phyloP scores from a whole-genome alignment of 2,797 vertebrate genomes.

The Mico argentatus region DNA sequence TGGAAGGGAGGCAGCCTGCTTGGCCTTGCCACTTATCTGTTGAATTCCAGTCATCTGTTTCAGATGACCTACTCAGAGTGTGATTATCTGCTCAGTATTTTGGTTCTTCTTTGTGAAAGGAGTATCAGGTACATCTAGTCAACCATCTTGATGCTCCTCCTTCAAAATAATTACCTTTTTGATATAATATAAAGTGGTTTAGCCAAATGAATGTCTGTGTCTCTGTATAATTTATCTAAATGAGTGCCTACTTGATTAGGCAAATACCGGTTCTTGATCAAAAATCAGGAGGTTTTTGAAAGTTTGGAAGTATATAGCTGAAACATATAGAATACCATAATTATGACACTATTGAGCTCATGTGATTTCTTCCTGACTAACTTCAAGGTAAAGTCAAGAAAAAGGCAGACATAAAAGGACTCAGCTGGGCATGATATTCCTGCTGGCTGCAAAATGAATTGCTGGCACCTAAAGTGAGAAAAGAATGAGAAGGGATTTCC shows the following conservation, averaged over 20 bases:
- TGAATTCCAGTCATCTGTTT: too few relatives aligned
- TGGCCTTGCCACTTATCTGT: too few relatives aligned
- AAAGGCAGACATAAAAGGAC: constrained; percentile 10
- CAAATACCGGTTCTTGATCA: background rate
- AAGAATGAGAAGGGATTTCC: constrained; percentile 8
- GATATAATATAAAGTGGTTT: background rate
- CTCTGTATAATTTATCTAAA: background rate
- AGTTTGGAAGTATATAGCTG: background rate
- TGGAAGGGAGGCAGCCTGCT: too few relatives aligned
- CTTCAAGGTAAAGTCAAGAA: background rate
- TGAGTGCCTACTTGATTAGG: background rate
- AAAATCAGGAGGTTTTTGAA: background rate
- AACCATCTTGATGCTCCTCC: too few relatives aligned
- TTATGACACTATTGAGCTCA: background rate
- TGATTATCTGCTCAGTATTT: too few relatives aligned
- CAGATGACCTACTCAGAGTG: too few relatives aligned
- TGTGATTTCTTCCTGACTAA: constrained; percentile 14
- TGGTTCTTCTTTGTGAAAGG: too few relatives aligned
- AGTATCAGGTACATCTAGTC: too few relatives aligned
- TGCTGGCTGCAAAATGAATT: constrained; percentile 39
- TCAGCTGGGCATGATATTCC: background rate
- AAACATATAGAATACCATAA: background rate
- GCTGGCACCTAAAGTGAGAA: background rate
- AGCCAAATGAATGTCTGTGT: background rate
- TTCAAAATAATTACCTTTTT: background rate